Evolutionary conservation across 2,797 vertebrate genomes (phyloP).

Genomic region (Enoplosus armatus): DNA sequence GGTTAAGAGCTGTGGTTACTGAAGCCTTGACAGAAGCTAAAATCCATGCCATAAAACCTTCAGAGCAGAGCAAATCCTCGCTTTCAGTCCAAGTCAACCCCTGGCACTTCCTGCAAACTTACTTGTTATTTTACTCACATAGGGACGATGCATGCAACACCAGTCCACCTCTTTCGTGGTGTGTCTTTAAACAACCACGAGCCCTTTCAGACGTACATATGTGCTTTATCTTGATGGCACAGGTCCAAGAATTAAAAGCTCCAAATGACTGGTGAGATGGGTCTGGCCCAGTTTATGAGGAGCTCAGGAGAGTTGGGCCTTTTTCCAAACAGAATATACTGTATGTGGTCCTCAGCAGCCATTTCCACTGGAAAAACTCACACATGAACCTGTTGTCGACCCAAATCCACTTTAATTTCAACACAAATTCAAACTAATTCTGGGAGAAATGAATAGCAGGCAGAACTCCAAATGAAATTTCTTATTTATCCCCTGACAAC

Average conservation of each 20-base stretch:
- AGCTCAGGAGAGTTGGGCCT: background rate
- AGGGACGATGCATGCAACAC: conserved; percentile 10
- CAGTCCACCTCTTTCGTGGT: background rate
- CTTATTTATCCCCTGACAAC: conserved; percentile 23
- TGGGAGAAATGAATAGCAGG: background rate
- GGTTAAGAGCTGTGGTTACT: conserved; percentile 45
- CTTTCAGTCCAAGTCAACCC: conserved; percentile 32
- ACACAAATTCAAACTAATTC: conserved; percentile 5
- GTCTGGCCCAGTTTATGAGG: conserved; percentile 24
- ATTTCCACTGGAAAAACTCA: conserved; percentile 24
- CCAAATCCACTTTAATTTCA: conserved; percentile 3
- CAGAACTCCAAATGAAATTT: conserved; percentile 7
- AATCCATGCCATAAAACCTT: conserved; percentile 56
- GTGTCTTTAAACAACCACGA: conserved; percentile 21
- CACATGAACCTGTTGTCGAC: conserved; percentile 33
- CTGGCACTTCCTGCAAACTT: conserved; percentile 20
- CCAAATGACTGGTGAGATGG: conserved; percentile 36
- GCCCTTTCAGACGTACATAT: conserved; percentile 11
- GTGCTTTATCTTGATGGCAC: conserved; percentile 17
- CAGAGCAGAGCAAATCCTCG: conserved; percentile 59
- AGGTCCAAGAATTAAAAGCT: conserved; percentile 45
- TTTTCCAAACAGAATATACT: conserved; percentile 33
- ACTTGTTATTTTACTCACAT: conserved; percentile 41
- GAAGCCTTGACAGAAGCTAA: conserved; percentile 45
- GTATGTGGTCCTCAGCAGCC: background rate